phyloP scores from a whole-genome alignment of 2,113 vertebrate species.

The Macrotus californicus region DNA sequence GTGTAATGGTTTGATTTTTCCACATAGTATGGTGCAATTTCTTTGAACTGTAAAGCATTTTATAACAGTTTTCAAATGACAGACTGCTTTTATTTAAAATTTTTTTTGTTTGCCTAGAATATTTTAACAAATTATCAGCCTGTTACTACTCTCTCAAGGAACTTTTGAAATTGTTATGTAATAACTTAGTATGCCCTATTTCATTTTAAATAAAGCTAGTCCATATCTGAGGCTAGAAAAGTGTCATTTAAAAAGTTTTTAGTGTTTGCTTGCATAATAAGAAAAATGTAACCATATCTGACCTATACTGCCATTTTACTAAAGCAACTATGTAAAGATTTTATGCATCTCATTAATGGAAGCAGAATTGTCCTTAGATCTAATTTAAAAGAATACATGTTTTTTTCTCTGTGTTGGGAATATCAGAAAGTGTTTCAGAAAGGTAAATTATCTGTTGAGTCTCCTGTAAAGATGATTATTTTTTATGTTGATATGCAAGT shows the following conservation, averaged over 20 bases:
- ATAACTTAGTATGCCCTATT: background rate
- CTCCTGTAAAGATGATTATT: background rate
- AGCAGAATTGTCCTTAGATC: background rate
- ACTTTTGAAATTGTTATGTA: background rate
- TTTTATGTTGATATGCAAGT: conserved; percentile 1
- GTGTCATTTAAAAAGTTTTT: background rate
- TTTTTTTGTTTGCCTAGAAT: background rate
- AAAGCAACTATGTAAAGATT: background rate
- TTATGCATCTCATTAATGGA: background rate
- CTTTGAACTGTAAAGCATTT: background rate
- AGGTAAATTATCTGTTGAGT: background rate
- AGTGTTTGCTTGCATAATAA: background rate
- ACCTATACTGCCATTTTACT: background rate
- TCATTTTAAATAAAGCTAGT: background rate
- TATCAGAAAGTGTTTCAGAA: background rate
- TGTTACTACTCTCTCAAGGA: background rate
- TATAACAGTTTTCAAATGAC: background rate
- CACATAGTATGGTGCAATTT: background rate
- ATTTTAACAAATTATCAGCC: background rate
- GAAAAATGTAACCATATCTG: background rate
- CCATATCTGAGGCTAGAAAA: background rate
- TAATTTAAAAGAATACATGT: background rate
- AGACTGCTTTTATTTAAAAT: background rate
- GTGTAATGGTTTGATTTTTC: background rate
- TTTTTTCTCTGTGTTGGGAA: conserved; percentile 1